Base-by-base conservation (phyloP, 2,888 invertebrate species). In the Eurois occulta region DNA sequence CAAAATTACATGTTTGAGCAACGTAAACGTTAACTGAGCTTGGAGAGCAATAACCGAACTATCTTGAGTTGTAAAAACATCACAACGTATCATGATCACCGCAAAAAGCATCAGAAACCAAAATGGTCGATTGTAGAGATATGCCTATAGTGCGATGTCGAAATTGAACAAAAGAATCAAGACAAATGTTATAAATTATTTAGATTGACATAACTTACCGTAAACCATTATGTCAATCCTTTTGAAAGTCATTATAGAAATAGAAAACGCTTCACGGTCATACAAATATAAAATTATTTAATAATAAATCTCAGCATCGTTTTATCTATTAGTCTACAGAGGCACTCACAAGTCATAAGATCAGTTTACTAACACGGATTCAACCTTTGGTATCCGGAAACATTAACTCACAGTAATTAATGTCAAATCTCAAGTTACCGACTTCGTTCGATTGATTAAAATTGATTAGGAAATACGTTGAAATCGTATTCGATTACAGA, bases 1-100 rank as follows among this genome's bases (percentile, higher is more conserved):
- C 65, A 83, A 82, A 48, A 82, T 38, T 35, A n/a, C 35, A 64
- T 46, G 66, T 66, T 70, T 24, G 1, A 66, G 18, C 46, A 28
- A 18, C 16, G 24, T 28, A 64, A 46, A 32, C 21, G 46, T 43
- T 52, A 35, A 58, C 13, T 32, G 21, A 5, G 8, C 6, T 18
- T 28, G 18, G 24, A 8, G 8, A 6, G 11, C 8, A 41, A 10
- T n/a, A 43, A 32, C 8, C 8, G 21, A 18, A 66, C 6, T 32
- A 46, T 7, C 16, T n/a, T n/a, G n/a, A 8, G 8, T n/a, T 6
- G 11, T 21, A 18, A n/a, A 68, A 43, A 43, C 13, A 5, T 21
- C 24, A 24, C 0, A 52, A 52, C 52, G 24, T 24, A 24, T 10
- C 10, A 32, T 32, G 21, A 11, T 10, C 35, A 24, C 62, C 35